Conservation (phyloP, 2,797 vertebrate species). For the Epinephelus malabaricus region DNA sequence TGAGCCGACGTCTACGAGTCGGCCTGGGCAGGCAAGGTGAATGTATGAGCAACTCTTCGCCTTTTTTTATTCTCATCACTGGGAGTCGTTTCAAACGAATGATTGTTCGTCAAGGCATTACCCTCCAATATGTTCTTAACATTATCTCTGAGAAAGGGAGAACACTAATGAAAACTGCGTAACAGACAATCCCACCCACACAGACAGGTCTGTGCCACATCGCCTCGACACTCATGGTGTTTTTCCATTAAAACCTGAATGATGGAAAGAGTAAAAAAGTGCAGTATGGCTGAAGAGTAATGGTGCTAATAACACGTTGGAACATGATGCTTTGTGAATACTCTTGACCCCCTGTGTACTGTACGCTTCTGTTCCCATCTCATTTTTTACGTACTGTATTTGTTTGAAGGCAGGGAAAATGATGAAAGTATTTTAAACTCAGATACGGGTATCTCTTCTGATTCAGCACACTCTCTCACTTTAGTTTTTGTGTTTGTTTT, state of each 20-base stretch:
- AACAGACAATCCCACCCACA: constrained; percentile 82
- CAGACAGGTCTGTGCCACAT: constrained; percentile 78
- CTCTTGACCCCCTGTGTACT: constrained; percentile 81
- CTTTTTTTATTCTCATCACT: constrained; percentile 80
- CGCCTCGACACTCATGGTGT: constrained; percentile 77
- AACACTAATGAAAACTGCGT: constrained; percentile 87
- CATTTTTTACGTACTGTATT: constrained; percentile 84
- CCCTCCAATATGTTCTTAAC: constrained; percentile 86
- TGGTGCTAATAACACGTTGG: constrained; percentile 89
- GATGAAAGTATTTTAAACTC: constrained; percentile 89
- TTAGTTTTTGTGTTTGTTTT: constrained; percentile 77
- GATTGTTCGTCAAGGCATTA: constrained; percentile 83
- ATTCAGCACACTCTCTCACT: constrained; percentile 90
- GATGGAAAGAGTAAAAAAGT: constrained; percentile 74
- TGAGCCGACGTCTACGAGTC: constrained; percentile 72
- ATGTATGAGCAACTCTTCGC: constrained; percentile 85
- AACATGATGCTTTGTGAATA: constrained; percentile 87
- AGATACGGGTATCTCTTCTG: constrained; percentile 90
- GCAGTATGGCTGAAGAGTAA: constrained; percentile 77
- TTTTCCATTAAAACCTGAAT: constrained; percentile 80
- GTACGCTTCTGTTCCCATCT: constrained; percentile 81
- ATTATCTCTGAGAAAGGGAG: constrained; percentile 83
- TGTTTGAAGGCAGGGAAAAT: constrained; percentile 84
- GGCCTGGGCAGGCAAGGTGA: constrained; percentile 82
- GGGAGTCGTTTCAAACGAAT: constrained; percentile 74